Evolutionary conservation across 2,888 invertebrate species (phyloP).

Genomic region (Orchestes rusci): DNA sequence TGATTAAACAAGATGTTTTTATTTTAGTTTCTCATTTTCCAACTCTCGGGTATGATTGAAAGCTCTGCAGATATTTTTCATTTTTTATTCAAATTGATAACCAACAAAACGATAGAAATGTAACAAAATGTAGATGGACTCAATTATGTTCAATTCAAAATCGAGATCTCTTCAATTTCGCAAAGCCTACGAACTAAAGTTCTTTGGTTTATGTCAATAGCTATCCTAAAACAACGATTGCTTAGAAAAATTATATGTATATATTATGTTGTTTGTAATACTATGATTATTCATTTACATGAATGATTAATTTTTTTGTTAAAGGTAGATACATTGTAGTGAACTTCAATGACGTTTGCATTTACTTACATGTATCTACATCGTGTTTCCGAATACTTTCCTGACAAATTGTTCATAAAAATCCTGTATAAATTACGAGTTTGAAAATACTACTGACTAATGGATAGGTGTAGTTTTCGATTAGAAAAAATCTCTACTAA

Average conservation of each 20-base stretch:
- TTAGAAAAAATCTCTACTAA: too few relatives aligned
- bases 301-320: conserved; percentile 40
- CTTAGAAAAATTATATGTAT: conserved; percentile 48
- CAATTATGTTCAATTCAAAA: conserved; percentile 37
- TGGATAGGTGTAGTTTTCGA: too few relatives aligned
- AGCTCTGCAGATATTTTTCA: conserved; percentile 11
- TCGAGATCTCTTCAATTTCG: conserved; percentile 45
- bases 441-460: too few relatives aligned
- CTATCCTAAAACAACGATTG: conserved; percentile 47
- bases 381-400: too few relatives aligned
- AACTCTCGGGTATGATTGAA: too few relatives aligned
- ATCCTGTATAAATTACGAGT: too few relatives aligned
- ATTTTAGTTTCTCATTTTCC: too few relatives aligned
- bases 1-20: too few relatives aligned
- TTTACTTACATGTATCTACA: conserved; percentile 35
- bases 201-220: conserved; percentile 45
- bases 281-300: conserved; percentile 43
- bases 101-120: conserved; percentile 31
- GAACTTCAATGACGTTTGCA: conserved; percentile 30
- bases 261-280: conserved; percentile 40
- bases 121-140: conserved; percentile 35
- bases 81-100: conserved; percentile 33
- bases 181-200: conserved; percentile 46
- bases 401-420: too few relatives aligned
- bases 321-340: conserved; percentile 39